A percentile compares a stretch with the other conserved stretches of the same genome.
Conservation (phyloP, 2,888 invertebrate genomes). For the Tenthredo mesomela region DNA sequence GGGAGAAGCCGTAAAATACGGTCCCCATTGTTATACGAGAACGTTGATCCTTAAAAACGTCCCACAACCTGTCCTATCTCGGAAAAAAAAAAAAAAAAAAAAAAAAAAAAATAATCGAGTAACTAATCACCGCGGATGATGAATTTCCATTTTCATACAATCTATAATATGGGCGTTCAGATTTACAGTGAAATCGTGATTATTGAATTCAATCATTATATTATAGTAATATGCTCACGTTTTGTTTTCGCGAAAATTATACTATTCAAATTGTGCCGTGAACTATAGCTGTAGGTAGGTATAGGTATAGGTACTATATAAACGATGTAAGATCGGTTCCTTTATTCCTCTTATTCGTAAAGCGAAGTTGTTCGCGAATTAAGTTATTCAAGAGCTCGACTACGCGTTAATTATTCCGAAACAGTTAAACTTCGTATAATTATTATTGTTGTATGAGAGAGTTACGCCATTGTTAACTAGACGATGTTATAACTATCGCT, state of each 20-base stretch:
- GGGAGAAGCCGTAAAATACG: background rate
- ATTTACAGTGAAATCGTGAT: background rate
- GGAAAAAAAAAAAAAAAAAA: background rate
- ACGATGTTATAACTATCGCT: background rate
- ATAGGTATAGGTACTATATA: too few species aligned
- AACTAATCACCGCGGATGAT: background rate
- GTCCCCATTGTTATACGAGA: conserved; percentile 24
- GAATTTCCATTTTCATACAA: background rate
- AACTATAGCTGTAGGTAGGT: too few species aligned
- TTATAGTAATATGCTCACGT: background rate
- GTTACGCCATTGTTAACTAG: background rate
- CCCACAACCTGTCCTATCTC: background rate
- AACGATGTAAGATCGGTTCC: too few species aligned
- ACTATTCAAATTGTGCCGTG: too few species aligned
- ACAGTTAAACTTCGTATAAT: too few species aligned
- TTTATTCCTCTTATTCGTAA: too few species aligned
- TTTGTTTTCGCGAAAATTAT: background rate
- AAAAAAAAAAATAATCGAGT: background rate
- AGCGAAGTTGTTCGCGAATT: too few species aligned
- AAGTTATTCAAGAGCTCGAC: too few species aligned
- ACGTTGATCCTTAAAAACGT: conserved; percentile 28
- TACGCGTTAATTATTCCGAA: too few species aligned
- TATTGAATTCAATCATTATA: too few species aligned
- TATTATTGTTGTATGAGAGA: too few species aligned
- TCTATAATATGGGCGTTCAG: background rate